These are phyloP conservation scores for Hippocampus abdominalis DNA, from an alignment of 2,113 vertebrate genomes.

Conservation along the genomic window DNA sequence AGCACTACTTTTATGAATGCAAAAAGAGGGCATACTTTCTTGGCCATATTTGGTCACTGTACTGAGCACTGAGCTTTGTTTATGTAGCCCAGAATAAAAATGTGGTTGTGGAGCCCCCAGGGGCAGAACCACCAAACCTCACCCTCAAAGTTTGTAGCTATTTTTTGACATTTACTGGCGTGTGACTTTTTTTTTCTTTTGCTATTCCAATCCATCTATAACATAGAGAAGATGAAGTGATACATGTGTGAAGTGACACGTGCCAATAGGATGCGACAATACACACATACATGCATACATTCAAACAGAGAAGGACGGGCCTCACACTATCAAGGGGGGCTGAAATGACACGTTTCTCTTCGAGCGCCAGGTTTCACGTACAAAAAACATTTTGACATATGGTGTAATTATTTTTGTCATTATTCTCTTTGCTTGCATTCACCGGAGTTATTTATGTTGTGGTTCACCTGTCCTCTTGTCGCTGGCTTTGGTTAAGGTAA, in stretches of 20 bases:
- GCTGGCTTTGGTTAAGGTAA: constrained; percentile 4
- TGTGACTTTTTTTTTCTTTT: constrained; percentile 27
- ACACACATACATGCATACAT: neutral
- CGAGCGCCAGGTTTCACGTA: neutral
- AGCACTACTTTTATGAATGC: constrained; percentile 68
- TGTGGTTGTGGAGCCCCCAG: constrained; percentile 35
- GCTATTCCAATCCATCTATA: neutral
- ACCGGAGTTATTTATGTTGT: neutral
- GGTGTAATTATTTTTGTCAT: neutral
- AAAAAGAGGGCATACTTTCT: constrained; percentile 58
- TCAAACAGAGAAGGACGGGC: constrained; percentile 16
- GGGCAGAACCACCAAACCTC: constrained; percentile 25
- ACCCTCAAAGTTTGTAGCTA: constrained; percentile 19
- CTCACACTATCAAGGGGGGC: constrained; percentile 47
- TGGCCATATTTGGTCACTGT: constrained; percentile 72
- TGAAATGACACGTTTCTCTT: constrained; percentile 43
- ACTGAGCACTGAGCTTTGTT: constrained; percentile 58
- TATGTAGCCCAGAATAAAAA: constrained; percentile 60
- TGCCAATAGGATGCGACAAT: constrained; percentile 1
- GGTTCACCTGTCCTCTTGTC: constrained; percentile 18
- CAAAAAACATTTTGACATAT: neutral
- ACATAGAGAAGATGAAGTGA: constrained; percentile 6
- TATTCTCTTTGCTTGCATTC: neutral
- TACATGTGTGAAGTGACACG: neutral
- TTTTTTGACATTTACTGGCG: constrained; percentile 34